These are phyloP conservation scores for Glaucomys volans DNA, from an alignment of 2,113 vertebrate genomes.

Conservation along the genomic window DNA sequence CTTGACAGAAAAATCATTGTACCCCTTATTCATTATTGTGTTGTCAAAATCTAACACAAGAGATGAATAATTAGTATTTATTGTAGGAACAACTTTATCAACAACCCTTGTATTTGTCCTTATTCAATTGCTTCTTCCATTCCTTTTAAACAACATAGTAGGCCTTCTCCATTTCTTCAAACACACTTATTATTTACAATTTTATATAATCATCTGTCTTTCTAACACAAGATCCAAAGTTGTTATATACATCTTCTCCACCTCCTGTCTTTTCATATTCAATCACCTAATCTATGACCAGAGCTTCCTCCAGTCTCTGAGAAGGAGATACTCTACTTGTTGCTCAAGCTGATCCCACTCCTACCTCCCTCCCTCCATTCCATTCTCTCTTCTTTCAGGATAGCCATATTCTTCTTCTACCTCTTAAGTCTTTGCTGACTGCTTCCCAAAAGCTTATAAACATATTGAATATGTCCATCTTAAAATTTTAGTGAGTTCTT, in stretches of 20 bases:
- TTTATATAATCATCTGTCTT: background rate
- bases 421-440: background rate
- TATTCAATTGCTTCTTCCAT: background rate
- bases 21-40: background rate
- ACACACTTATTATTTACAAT: background rate
- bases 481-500: background rate
- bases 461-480: background rate
- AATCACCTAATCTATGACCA: background rate
- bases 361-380: background rate
- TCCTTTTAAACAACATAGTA: background rate
- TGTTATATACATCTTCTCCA: background rate
- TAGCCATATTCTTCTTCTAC: background rate
- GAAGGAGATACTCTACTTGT: background rate
- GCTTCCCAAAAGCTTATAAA: background rate
- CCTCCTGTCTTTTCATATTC: accelerated
- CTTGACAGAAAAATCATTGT: background rate
- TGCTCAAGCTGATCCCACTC: background rate
- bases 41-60: background rate
- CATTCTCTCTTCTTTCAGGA: background rate
- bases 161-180: background rate
- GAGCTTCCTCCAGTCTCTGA: background rate
- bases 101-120: background rate
- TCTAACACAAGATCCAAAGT: background rate
- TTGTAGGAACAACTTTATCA: background rate
- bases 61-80: background rate